These are phyloP conservation scores for Drosophila funebris DNA, from an alignment of 1,140 invertebrate genomes.

Conservation along the genomic window DNA sequence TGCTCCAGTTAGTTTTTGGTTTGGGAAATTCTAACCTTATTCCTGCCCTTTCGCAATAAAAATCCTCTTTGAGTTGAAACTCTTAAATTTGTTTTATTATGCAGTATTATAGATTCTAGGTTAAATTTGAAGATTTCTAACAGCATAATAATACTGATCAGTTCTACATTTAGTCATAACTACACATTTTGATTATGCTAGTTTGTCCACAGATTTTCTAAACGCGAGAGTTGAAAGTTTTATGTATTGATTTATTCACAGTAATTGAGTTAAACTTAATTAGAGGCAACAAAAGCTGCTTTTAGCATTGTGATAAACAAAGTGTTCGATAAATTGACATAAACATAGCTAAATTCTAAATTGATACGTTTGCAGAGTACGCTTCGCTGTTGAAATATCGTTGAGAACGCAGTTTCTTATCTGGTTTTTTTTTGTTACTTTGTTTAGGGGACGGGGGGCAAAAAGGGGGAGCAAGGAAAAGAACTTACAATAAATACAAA, in stretches of 20 bases:
- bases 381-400: conserved; percentile 37
- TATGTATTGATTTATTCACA: conserved; percentile 44
- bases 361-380: background rate
- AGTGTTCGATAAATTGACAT: conserved; percentile 30
- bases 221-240: background rate
- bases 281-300: conserved; percentile 49
- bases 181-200: too few relatives aligned
- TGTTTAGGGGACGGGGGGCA: conserved; percentile 13
- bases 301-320: conserved; percentile 41
- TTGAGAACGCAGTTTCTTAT: conserved; percentile 31
- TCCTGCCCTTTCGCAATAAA: too few relatives aligned
- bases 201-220: conserved; percentile 20
- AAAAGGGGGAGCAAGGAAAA: background rate
- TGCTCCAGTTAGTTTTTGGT: too few relatives aligned
- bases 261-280: conserved; percentile 63
- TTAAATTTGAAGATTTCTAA: too few relatives aligned
- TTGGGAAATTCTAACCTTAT: too few relatives aligned
- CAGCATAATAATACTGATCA: too few relatives aligned
- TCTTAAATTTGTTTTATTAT: too few relatives aligned
- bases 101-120: too few relatives aligned
- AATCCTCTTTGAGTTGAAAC: too few relatives aligned
- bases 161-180: too few relatives aligned
- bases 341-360: conserved; percentile 24
- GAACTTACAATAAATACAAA: conserved; percentile 78
- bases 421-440: conserved; percentile 14